Evolutionary conservation across 2,888 invertebrate species (phyloP), one percentile per base, ranked within the genome.

Genomic region (Ichneumoninae sp.): DNA sequence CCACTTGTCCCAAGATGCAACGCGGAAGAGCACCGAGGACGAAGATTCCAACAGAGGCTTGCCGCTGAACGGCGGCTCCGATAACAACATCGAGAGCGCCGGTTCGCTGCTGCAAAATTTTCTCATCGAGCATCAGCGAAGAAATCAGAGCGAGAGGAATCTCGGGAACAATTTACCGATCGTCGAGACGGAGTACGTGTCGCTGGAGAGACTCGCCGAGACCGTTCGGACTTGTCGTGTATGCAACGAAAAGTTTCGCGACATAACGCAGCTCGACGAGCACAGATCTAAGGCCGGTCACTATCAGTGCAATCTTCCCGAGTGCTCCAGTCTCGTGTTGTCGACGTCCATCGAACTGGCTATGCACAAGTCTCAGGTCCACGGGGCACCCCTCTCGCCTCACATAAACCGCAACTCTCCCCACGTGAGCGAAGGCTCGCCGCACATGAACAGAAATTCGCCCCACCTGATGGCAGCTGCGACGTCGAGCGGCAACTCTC

Each of bases 171-270:
- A 66, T 65, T 65, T 86, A 16, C 87, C 90, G 1, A 91, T 90
- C 0, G 89, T 89, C 5, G 93, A 94, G 82, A 96, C 95, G 83
- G 96, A 96, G 93, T 96, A 96, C 88, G 96, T 96, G 86, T 96
- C 96, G 0, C 92, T 96, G 84, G 96, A 96, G 83, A 95, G 95
- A 40, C 92, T 96, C 87, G 96, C 95, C 0, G 94, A 94, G 1
- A 95, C 95, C 0, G 95, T 95, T 75, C 95, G 94, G 83, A 95
- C 95, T 0, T 96, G 96, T 90, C 95, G 95, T 8, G 94, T 95
- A 1, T 96, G 96, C 90, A 95, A 95, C 87, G 95, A 95, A 44
- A 95, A 95, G 83, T 95, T 95, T 90, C 95, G 95, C 19, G 95
- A 95, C 85, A 93, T 95, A 63, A 93, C 94, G 0, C 92, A 95